These are phyloP conservation scores for Chloroceryle aenea DNA, from an alignment of 2,113 vertebrate species.

Conservation along the genomic window DNA sequence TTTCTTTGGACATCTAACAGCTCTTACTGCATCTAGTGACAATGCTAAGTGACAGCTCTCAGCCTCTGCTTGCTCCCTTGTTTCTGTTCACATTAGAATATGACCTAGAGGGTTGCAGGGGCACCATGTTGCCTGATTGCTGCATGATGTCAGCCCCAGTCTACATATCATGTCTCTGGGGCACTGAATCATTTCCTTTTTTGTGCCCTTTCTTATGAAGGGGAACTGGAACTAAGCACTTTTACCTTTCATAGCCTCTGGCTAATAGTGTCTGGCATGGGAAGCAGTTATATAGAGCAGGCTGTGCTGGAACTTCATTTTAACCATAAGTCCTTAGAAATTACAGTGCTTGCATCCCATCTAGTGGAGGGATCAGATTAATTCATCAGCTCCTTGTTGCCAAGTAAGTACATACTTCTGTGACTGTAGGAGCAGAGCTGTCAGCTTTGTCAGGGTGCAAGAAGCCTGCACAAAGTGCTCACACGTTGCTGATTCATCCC, in stretches of 20 bases:
- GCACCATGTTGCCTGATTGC: not conserved
- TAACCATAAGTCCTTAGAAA: not conserved
- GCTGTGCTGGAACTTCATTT: conserved; percentile 8
- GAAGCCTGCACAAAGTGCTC: not conserved
- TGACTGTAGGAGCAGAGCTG: not conserved
- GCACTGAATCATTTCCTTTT: conserved; percentile 21
- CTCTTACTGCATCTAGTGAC: not conserved
- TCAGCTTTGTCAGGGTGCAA: not conserved
- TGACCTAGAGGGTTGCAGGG: not conserved
- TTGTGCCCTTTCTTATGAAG: not conserved
- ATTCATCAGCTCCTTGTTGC: conserved; percentile 49
- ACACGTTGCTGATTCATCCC: not conserved
- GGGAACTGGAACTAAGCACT: not conserved
- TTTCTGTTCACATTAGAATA: not conserved
- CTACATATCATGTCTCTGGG: not conserved
- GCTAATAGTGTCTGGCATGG: not conserved
- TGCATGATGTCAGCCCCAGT: conserved; percentile 18
- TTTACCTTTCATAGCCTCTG: not conserved
- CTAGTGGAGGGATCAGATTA: conserved; percentile 63
- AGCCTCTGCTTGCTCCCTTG: not conserved
- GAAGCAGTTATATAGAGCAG: not conserved
- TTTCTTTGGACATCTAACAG: not conserved
- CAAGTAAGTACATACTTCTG: conserved; percentile 1
- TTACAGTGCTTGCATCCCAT: conserved; percentile 59
- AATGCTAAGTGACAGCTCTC: not conserved